phyloP scores from a whole-genome alignment of 1,140 invertebrate species.

The Drosophila bocqueti region DNA sequence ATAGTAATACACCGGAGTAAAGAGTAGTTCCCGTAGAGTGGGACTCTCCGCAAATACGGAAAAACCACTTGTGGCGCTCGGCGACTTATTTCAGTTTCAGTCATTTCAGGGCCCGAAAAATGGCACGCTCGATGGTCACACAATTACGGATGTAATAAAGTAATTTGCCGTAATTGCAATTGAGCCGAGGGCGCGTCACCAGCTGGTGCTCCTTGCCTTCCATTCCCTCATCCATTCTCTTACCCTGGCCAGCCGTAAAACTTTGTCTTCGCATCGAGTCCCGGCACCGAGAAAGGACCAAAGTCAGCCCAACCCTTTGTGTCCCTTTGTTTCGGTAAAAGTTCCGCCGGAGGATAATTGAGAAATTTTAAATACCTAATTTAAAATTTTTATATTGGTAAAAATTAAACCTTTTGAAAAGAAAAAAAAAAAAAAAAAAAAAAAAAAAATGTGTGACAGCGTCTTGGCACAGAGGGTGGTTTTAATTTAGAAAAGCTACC shows the following conservation, averaged over 20 bases:
- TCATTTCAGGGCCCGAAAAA: conserved; percentile 61
- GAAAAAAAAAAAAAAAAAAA: too few species aligned
- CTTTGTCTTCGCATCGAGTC: conserved; percentile 43
- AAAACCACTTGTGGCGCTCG: conserved; percentile 79
- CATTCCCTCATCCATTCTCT: not conserved
- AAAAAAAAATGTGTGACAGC: conserved; percentile 79
- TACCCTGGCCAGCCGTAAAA: conserved; percentile 22
- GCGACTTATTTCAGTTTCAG: conserved; percentile 57
- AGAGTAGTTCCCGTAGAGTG: not conserved
- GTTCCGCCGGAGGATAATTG: conserved; percentile 52
- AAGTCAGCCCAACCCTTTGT: conserved; percentile 44
- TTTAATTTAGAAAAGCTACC: conserved; percentile 68
- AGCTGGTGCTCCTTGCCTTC: conserved; percentile 27
- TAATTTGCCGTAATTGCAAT: conserved; percentile 85
- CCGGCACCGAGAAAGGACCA: not conserved
- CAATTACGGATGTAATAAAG: conserved; percentile 85
- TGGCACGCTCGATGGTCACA: conserved; percentile 84
- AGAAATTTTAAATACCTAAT: too few species aligned
- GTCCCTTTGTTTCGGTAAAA: conserved; percentile 56
- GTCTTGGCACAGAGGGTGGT: conserved; percentile 77
- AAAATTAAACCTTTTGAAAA: too few species aligned
- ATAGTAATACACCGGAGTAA: conserved; percentile 10
- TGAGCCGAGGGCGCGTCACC: conserved; percentile 65
- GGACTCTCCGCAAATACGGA: conserved; percentile 15
- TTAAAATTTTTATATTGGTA: too few species aligned